Base-by-base conservation (phyloP, 2,797 vertebrate genomes). In the Denticeps clupeoides region DNA sequence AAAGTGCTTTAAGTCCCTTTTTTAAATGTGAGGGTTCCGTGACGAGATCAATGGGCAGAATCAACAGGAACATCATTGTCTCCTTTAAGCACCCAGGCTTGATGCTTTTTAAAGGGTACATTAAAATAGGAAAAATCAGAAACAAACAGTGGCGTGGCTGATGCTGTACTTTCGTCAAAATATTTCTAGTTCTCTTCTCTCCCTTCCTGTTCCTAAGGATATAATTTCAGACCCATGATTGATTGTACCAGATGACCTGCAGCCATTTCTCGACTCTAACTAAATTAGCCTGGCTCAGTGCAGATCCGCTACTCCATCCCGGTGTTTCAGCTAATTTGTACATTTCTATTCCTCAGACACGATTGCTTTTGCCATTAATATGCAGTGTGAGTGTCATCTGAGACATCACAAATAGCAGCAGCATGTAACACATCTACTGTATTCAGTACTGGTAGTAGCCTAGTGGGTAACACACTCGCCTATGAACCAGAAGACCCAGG, bases 291-390 rank as follows among this genome's bases (percentile, higher is more conserved):
- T 22, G 10, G 47, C 47, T 40, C 51, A 41, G 35, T 4, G 16
- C 29, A 49, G 42, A 49, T 26, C 52, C 55, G 41, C 43, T 50
- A 41, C 56, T 49, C 26, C 22, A 24, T 37, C 49, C 35, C 35
- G 9, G 35, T 21, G 38, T 38, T 38, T 19, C 35, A 35, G 31
- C 51, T 67, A 65, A 56, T 62, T 69, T 70, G 58, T 63, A 58
- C 57, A 64, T 65, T 70, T 49, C 69, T 60, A 62, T 78, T 73
- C 53, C 59, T 49, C 50, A 35, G 46, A 61, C 71, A 62, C 60
- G 67, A 71, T 66, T 70, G 59, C 70, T 62, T 66, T 68, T 56
- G 59, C 60, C 55, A 79, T 81, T 78, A 79, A 63, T 69, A 81
- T 78, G 70, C 64, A 78, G 67, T 79, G 73, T 69, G 72, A 55